Evolutionary conservation across 2,797 vertebrate species (phyloP).

Genomic region (Pangasius djambal): DNA sequence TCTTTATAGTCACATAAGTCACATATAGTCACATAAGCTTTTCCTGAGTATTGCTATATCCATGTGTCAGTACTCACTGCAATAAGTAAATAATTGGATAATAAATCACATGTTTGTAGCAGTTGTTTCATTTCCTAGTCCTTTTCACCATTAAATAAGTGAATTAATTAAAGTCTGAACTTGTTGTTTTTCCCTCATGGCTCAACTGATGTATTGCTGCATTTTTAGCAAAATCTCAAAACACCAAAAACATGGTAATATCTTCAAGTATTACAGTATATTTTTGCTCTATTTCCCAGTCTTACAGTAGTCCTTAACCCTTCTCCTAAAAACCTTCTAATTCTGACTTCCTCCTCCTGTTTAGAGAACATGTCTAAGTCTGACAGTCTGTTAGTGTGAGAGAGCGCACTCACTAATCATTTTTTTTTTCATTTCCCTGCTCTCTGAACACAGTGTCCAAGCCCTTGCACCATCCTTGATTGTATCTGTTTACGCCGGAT

Average conservation of each 20-base stretch:
- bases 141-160: not conserved
- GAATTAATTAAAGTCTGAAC: not conserved
- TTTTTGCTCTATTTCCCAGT: not conserved
- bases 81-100: not conserved
- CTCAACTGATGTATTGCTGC: not conserved
- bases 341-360: not conserved
- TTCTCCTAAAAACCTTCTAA: not conserved
- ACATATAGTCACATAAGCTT: no score
- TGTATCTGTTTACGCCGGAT: conserved; percentile 38
- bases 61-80: not conserved
- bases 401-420: conserved; percentile 22
- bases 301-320: not conserved
- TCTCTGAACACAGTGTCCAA: conserved; percentile 73
- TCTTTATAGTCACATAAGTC: not conserved
- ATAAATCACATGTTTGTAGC: not conserved
- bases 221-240: not conserved
- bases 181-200: not conserved
- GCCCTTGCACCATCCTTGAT: conserved; percentile 65
- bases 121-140: not conserved
- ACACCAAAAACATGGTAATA: not conserved
- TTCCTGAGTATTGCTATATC: not conserved
- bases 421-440: conserved; percentile 58
- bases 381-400: not conserved
- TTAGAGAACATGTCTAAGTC: not conserved
- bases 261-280: no score